Evolutionary conservation across 2,797 vertebrate genomes (phyloP).

Genomic region (Macropus fuliginosus): DNA sequence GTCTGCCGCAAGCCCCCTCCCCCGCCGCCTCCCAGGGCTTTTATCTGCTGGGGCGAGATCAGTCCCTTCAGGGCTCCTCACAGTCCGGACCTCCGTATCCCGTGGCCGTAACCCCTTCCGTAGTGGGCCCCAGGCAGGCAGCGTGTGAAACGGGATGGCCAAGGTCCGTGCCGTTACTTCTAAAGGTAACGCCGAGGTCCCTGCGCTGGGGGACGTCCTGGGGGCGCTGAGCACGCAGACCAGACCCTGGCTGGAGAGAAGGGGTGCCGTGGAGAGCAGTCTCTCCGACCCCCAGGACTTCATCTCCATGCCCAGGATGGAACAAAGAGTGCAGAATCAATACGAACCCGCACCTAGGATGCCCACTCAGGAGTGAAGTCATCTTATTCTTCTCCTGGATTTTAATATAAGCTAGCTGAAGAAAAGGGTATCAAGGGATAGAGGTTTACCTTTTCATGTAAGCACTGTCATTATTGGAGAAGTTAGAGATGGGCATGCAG

Average conservation of each 20-base stretch:
- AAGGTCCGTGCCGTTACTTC: background rate
- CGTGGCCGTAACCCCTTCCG: background rate
- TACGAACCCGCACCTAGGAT: constrained; percentile 35
- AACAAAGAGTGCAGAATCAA: constrained; percentile 76
- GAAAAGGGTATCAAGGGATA: constrained; percentile 31
- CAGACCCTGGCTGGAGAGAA: constrained; percentile 58
- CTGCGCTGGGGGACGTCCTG: no score
- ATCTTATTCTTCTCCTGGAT: constrained; percentile 31
- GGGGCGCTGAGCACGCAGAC: background rate
- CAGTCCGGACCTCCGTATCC: background rate
- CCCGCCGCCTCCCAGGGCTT: constrained; percentile 11
- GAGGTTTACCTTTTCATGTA: constrained; percentile 40
- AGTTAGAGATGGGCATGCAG: constrained; percentile 1
- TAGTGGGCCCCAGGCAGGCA: background rate
- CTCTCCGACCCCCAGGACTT: constrained; percentile 65
- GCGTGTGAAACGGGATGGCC: constrained; percentile 19
- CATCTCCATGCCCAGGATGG: constrained; percentile 53
- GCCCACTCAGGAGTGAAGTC: constrained; percentile 49
- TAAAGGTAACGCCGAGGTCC: no score
- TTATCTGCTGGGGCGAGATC: constrained; percentile 17
- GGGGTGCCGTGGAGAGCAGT: constrained; percentile 21
- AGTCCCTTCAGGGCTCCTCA: background rate
- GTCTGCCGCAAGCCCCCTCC: background rate
- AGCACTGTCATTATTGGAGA: constrained; percentile 45
- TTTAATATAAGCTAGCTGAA: constrained; percentile 45